Evolutionary conservation across 2,888 invertebrate genomes (phyloP), one percentile per base, ranked within the genome.

Genomic region (Globia sparganii): DNA sequence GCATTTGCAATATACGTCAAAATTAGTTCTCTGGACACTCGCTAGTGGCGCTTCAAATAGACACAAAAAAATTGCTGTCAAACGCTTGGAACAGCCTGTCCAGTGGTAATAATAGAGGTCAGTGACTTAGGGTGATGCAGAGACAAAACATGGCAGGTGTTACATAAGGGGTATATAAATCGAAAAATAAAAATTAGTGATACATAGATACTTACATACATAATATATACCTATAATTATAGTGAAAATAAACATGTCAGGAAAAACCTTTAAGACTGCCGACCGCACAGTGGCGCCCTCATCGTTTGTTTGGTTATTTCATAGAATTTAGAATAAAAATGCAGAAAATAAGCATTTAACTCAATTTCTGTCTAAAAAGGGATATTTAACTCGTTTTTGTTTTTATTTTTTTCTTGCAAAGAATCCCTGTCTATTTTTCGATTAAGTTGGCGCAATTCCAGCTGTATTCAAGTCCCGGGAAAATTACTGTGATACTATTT

Each of bases 401-500:
- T 68, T 85, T 31, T 77, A 66, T 65, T 80, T 72, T 34, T 68
- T 64, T 72, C 34, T 46, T 46, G 61, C 70, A 40, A 56, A 40
- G 40, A 85, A 78, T 82, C 75, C n/a, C 53, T 77, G 72, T 75
- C 64, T 68, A 76, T 77, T 78, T 77, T 68, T 58, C 46, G 25
- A 81, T 78, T 59, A 31, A 77, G 49, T 80, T 87, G 87, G 89
- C 87, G n/a, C 59, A 56, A 72, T 69, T 77, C 86, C 89, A 88
- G 34, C 40, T 66, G 61, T 71, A 78, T 80, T 70, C 67, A 75
- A 77, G 70, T 61, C 64, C 28, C n/a, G 34, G 25, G 21, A 72
- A 76, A 81, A 84, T 80, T 58, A 76, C 72, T 62, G 62, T 59
- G 70, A 76, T 76, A 49, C 31, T 58, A 31, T 84, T 85, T 62